Evolutionary conservation across 2,888 invertebrate species (phyloP).

Genomic region (Neoaliturus tenellus): DNA sequence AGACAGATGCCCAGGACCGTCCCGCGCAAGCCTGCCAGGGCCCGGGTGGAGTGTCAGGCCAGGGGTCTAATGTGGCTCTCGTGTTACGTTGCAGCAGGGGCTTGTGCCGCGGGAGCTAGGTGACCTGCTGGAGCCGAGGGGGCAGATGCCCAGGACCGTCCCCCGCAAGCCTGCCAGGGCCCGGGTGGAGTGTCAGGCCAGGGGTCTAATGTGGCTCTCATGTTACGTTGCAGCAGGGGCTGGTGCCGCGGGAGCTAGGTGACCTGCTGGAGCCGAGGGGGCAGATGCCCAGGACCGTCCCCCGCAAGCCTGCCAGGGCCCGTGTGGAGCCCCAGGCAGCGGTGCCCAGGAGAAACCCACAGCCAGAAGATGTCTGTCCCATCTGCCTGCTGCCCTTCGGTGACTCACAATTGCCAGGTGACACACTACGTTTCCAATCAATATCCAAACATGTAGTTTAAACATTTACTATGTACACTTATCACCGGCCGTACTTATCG

Average conservation of each 20-base stretch:
- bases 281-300: neutral
- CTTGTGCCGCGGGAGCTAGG: slow-evolving; percentile 60
- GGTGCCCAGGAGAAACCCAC: slow-evolving; percentile 44
- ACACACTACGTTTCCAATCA: no score
- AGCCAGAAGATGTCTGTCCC: slow-evolving; percentile 61
- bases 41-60: neutral
- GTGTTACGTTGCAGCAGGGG: slow-evolving; percentile 58
- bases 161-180: slow-evolving; percentile 21
- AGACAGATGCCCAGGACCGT: slow-evolving; percentile 37
- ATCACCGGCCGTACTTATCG: no score
- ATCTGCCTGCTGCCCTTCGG: slow-evolving; percentile 63
- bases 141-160: neutral
- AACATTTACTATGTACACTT: no score
- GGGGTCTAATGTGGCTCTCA: neutral
- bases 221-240: slow-evolving; percentile 58
- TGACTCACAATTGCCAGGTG: slow-evolving; percentile 58
- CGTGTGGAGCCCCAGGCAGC: neutral
- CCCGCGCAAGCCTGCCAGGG: slow-evolving; percentile 8
- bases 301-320: slow-evolving; percentile 14
- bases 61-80: neutral
- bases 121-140: slow-evolving; percentile 54
- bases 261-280: slow-evolving; percentile 54
- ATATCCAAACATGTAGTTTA: no score
- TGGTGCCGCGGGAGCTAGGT: slow-evolving; percentile 60
- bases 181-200: neutral